Base-by-base conservation (phyloP, 2,797 vertebrate genomes). In the Trachops cirrhosus region DNA sequence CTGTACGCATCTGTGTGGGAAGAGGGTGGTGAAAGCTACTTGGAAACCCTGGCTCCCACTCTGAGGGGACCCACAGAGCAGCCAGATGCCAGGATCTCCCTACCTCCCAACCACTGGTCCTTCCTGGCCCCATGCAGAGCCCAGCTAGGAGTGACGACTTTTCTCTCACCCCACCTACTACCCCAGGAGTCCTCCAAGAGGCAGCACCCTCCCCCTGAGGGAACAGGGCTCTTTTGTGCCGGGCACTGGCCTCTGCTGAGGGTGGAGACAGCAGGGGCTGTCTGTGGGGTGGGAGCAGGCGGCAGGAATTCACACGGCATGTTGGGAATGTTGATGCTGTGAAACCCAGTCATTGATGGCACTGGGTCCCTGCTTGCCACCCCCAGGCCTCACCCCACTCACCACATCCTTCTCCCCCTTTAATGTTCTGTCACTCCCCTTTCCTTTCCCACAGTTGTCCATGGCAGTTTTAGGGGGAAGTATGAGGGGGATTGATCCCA, bases 161-260 rank as follows among this genome's bases (percentile, higher is more conserved):
- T 91, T 70, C 41, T 34, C 82, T 86, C 46, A 41, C 78, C 67
- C 86, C 94, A 96, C 89, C 87, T 90, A 90, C 87, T 90, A 88
- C 64, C 84, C 78, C 5, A 50, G 90, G 88, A 96, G 73, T 50
- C 74, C 96, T 73, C 96, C 64, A 52, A 92, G 89, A 94, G 0
- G 67, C 77, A 57, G n/a, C 57, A 37, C 78, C 32, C 85, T 73
- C 41, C n/a, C 82, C 91, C 64, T 19, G 24, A 80, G 39, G 82
- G 87, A 98, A 97, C 97, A 97, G 97, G 94, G 90, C 87, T 88
- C 97, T 97, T 97, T 98, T 98, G 97, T 98, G 48, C 93, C 15
- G 8, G 86, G 52, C 22, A 22, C 83, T 46, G 67, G 83, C 91
- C 86, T 96, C 89, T 57, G 79, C 16, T 62, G 91, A 92, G 97